Evolutionary conservation across 2,797 vertebrate genomes (phyloP).

Genomic region (Gouania willdenowi): DNA sequence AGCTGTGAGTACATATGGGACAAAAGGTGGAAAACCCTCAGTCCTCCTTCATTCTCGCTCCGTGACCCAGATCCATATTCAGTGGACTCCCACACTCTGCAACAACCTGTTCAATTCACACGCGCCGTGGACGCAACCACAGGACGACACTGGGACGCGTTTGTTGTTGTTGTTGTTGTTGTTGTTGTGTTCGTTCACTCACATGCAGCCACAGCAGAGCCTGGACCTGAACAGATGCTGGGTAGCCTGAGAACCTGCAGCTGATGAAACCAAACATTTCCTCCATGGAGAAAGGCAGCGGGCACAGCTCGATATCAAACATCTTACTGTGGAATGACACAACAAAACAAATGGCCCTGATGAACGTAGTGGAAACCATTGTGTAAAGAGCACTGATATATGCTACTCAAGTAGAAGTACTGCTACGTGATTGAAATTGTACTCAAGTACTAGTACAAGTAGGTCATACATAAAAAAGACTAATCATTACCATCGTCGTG

Average conservation of each 20-base stretch:
- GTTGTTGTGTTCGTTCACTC: conserved; percentile 53
- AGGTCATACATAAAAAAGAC: too few species aligned
- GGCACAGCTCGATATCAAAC: conserved; percentile 98
- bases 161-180: background rate
- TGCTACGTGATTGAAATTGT: too few species aligned
- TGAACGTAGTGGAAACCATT: too few species aligned
- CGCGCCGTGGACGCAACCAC: conserved; percentile 51
- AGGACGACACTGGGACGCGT: conserved; percentile 21
- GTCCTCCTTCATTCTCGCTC: conserved; percentile 38
- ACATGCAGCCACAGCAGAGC: conserved; percentile 97
- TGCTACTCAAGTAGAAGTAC: too few species aligned
- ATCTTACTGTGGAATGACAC: conserved; percentile 84
- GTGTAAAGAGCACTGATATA: too few species aligned
- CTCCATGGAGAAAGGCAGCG: conserved; percentile 98
- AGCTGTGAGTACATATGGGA: conserved; percentile 57
- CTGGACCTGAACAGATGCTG: conserved; percentile 96
- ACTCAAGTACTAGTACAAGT: too few species aligned
- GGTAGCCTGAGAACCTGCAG: conserved; percentile 96
- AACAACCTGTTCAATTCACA: conserved; percentile 72
- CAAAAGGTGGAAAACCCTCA: conserved; percentile 49
- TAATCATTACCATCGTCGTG: too few species aligned
- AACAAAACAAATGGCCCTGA: too few species aligned
- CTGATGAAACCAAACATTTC: conserved; percentile 99
- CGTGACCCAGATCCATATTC: conserved; percentile 76
- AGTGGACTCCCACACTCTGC: conserved; percentile 53